These are phyloP conservation scores for Dromiciops gliroides DNA, from an alignment of 2,113 vertebrate species.

Conservation along the genomic window DNA sequence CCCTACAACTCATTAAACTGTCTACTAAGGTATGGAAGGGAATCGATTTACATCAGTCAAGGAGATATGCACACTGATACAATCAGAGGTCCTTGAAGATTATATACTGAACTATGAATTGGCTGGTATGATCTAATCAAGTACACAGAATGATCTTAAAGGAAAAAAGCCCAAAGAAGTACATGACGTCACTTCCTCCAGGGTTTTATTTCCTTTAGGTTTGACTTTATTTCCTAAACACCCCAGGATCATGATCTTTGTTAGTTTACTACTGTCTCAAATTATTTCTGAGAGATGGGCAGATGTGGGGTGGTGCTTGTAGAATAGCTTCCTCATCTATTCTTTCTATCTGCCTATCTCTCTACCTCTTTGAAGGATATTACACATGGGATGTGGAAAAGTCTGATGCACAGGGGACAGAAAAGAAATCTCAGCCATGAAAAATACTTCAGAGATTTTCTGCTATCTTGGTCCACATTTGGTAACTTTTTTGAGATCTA, in stretches of 20 bases:
- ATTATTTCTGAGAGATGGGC: not conserved
- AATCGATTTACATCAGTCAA: not conserved
- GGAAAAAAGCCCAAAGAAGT: not conserved
- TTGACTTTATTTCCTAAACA: not conserved
- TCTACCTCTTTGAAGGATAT: not conserved
- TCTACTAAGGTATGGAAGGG: not conserved
- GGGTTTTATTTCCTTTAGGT: not conserved
- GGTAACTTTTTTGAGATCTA: not conserved
- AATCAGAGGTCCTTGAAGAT: not conserved
- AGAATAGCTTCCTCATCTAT: not conserved
- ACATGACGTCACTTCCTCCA: not conserved
- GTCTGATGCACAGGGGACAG: not conserved
- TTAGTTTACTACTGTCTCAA: not conserved
- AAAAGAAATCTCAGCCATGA: not conserved
- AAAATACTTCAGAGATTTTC: not conserved
- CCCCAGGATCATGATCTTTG: not conserved
- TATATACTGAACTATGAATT: not conserved
- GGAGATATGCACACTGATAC: not conserved
- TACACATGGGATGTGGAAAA: not conserved
- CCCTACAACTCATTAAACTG: not conserved
- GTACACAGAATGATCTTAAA: not conserved
- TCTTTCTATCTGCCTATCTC: not conserved
- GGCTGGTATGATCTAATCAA: not conserved
- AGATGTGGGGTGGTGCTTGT: not conserved
- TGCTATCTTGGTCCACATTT: not conserved